Percentiles rank a stretch among this genome's conserved stretches.
Evolutionary conservation across 2,888 invertebrate genomes (phyloP).

Genomic region (Apotomis turbidana): DNA sequence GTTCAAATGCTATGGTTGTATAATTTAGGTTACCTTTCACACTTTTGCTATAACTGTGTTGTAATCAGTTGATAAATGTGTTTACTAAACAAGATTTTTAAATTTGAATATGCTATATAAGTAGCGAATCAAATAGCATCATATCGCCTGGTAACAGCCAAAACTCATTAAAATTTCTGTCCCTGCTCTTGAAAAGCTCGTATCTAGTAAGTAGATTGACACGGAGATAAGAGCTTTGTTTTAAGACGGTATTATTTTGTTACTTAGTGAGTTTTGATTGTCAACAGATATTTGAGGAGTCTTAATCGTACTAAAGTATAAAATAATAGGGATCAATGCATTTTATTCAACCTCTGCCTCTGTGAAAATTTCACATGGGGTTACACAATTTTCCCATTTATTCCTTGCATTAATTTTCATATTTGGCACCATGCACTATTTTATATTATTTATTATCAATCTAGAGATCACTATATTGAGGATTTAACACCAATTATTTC

Average conservation of each 20-base stretch:
- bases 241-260: too few relatives aligned
- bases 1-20: slow-evolving; percentile 20
- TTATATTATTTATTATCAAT: slow-evolving; percentile 13
- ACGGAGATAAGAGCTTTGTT: too few relatives aligned
- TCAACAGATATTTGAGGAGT: too few relatives aligned
- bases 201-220: too few relatives aligned
- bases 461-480: slow-evolving; percentile 45
- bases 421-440: slow-evolving; percentile 62
- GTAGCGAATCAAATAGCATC: too few relatives aligned
- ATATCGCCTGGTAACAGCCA: too few relatives aligned
- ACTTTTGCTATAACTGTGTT: background rate
- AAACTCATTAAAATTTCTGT: too few relatives aligned
- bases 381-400: background rate
- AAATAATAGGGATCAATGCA: background rate
- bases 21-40: background rate
- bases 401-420: slow-evolving; percentile 52
- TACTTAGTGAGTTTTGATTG: too few relatives aligned
- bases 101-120: too few relatives aligned
- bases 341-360: too few relatives aligned
- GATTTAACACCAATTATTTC: slow-evolving; percentile 47
- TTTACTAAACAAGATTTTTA: too few relatives aligned
- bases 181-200: too few relatives aligned
- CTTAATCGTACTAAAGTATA: background rate
- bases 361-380: background rate
- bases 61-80: background rate